These are phyloP conservation scores for Xanthorhoe designata DNA, from an alignment of 2,888 invertebrate genomes.

Conservation along the genomic window DNA sequence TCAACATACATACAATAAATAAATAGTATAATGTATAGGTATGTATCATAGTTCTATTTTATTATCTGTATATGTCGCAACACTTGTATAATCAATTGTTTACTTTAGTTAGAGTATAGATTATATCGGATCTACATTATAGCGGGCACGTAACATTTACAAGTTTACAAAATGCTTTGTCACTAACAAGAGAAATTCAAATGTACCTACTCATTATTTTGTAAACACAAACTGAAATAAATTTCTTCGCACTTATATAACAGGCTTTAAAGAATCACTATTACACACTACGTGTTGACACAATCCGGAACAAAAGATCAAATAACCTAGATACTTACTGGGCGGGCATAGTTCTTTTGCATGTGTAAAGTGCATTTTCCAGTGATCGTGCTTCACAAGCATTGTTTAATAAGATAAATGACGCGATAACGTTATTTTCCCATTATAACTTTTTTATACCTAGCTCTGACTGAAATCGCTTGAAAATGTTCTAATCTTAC, in stretches of 20 bases:
- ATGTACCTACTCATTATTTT: no score
- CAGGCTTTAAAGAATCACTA: no score
- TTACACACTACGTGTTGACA: background rate
- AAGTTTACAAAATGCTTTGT: background rate
- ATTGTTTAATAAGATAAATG: no score
- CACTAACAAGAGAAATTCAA: background rate
- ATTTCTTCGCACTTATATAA: no score
- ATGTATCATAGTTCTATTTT: conserved; percentile 56
- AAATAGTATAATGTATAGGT: conserved; percentile 54
- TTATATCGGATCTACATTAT: conserved; percentile 6
- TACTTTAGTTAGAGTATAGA: conserved; percentile 46
- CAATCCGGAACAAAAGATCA: background rate
- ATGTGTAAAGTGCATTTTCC: background rate
- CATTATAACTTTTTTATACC: no score
- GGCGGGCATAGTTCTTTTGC: no score
- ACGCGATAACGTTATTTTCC: no score
- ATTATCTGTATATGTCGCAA: conserved; percentile 79
- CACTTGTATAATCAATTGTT: conserved; percentile 59
- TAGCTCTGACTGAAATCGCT: no score
- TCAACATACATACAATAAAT: conserved; percentile 49
- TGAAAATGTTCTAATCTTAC: no score
- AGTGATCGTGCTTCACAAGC: background rate
- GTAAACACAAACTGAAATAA: no score
- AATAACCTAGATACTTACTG: no score
- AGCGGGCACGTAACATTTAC: conserved; percentile 11